These are phyloP conservation scores for Avahi laniger DNA, from an alignment of 2,797 vertebrate species.

Conservation along the genomic window DNA sequence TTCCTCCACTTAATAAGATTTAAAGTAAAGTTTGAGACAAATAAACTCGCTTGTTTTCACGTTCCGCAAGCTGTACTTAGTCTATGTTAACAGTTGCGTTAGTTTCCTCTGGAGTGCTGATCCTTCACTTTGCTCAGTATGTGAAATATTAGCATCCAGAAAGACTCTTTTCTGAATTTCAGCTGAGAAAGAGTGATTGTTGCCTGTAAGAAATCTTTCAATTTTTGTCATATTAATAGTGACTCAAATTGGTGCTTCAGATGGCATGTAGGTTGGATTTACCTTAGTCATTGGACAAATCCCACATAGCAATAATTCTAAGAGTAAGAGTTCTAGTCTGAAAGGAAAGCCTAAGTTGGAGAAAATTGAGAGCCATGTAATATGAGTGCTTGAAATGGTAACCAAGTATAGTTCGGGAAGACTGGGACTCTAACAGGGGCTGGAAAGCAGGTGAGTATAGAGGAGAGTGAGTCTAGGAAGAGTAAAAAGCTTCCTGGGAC, in stretches of 20 bases:
- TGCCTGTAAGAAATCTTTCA: background rate
- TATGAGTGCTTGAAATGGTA: background rate
- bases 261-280: too few relatives aligned
- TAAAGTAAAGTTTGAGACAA: background rate
- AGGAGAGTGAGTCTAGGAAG: background rate
- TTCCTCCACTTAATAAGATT: background rate
- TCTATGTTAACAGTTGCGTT: background rate
- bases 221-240: background rate
- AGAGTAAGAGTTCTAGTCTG: background rate
- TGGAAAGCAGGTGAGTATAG: accelerated
- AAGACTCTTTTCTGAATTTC: background rate
- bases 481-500: too few relatives aligned
- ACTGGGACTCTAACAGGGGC: accelerated
- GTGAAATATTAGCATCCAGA: background rate
- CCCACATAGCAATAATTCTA: background rate
- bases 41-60: background rate
- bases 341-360: background rate
- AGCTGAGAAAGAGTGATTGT: background rate
- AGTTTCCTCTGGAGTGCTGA: background rate
- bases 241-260: background rate
- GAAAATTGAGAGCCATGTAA: background rate
- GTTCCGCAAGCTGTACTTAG: background rate
- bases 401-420: background rate
- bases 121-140: background rate
- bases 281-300: background rate